Evolutionary conservation across 1,140 invertebrate genomes (phyloP).

Genomic region (Armadillidium nasatum): DNA sequence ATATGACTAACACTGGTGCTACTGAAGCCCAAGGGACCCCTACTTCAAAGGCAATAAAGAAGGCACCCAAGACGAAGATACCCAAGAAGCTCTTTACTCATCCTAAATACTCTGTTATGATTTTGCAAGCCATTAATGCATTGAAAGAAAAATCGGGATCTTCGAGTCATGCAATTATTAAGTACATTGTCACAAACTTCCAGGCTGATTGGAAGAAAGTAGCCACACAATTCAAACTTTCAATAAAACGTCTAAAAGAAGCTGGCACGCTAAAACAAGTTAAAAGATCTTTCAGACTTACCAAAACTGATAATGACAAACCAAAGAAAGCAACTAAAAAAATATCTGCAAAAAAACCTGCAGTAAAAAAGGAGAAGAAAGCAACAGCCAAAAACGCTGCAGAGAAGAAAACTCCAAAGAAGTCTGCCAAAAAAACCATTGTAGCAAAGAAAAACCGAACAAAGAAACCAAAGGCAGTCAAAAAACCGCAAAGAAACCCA

Average conservation of each 20-base stretch:
- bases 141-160: conserved; percentile 48
- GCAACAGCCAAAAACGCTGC: conserved; percentile 41
- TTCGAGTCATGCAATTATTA: conserved; percentile 47
- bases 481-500: neutral
- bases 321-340: conserved; percentile 31
- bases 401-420: conserved; percentile 41
- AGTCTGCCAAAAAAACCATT: conserved; percentile 35
- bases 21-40: neutral
- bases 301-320: conserved; percentile 23
- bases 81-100: conserved; percentile 41
- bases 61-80: conserved; percentile 13
- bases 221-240: conserved; percentile 21
- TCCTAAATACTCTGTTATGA: conserved; percentile 47
- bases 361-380: conserved; percentile 42
- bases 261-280: conserved; percentile 45
- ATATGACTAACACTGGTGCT: conserved; percentile 20
- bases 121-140: conserved; percentile 44
- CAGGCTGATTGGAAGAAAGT: conserved; percentile 41
- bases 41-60: neutral
- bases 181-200: conserved; percentile 47
- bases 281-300: conserved; percentile 47
- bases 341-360: conserved; percentile 30
- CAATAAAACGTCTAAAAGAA: conserved; percentile 44
- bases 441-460: conserved; percentile 33
- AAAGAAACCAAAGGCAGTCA: conserved; percentile 38